Evolutionary conservation across 1,140 invertebrate genomes (phyloP).

Genomic region (Pogonomyrmex barbatus): DNA sequence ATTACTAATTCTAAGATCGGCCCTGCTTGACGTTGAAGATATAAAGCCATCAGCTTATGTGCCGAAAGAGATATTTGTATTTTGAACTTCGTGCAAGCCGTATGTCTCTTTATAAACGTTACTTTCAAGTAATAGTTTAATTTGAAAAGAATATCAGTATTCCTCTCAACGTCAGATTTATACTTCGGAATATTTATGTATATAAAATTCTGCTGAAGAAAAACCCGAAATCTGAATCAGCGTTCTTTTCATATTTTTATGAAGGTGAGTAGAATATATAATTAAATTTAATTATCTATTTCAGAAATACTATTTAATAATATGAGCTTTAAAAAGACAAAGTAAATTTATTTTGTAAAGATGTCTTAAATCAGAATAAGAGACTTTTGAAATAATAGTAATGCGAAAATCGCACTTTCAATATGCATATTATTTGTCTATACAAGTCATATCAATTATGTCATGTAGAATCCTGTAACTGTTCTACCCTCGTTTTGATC

Average conservation of each 20-base stretch:
- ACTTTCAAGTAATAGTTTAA: neutral
- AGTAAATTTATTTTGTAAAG: neutral
- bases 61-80: conserved; percentile 5
- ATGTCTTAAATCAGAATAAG: too few relatives aligned
- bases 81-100: neutral
- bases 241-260: neutral
- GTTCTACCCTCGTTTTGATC: neutral
- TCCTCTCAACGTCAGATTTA: neutral
- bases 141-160: neutral
- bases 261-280: neutral
- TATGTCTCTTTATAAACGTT: neutral
- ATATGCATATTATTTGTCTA: neutral
- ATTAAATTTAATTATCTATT: conserved; percentile 1
- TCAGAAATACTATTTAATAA: neutral
- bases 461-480: neutral
- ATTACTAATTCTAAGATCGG: neutral
- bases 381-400: neutral
- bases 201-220: neutral
- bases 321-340: neutral
- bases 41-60: conserved; percentile 19
- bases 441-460: neutral
- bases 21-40: neutral
- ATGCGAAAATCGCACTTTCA: neutral
- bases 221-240: neutral
- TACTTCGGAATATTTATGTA: neutral